Conservation (phyloP, 1,140 invertebrate species). For the Geopemphigus sp. region DNA sequence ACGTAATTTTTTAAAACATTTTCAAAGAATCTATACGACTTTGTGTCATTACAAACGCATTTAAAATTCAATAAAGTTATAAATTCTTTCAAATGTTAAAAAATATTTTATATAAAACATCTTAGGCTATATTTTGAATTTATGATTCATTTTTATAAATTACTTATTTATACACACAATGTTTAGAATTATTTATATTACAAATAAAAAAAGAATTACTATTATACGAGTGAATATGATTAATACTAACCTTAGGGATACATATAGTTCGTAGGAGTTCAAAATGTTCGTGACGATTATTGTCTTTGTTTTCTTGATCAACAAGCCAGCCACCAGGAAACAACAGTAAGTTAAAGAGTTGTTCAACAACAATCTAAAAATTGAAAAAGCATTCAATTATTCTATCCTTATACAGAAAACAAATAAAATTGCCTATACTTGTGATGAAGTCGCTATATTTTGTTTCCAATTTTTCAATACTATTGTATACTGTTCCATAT, state of each 20-base stretch:
- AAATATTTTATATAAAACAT: no score
- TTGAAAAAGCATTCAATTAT: not conserved
- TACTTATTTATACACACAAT: not conserved
- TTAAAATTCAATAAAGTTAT: no score
- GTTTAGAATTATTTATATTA: not conserved
- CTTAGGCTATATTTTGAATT: no score
- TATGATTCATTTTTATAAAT: no score
- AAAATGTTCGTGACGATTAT: conserved; percentile 63
- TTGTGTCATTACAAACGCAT: no score
- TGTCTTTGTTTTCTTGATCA: conserved; percentile 61
- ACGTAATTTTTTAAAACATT: no score
- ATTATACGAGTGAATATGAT: not conserved
- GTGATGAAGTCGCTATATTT: conserved; percentile 64
- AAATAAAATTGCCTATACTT: conserved; percentile 56
- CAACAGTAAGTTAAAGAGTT: conserved; percentile 87
- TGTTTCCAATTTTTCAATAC: conserved; percentile 77
- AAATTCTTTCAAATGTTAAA: no score
- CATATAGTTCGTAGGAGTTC: conserved; percentile 73
- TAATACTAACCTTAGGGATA: conserved; percentile 67
- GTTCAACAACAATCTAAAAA: conserved; percentile 68
- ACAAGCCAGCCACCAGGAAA: conserved; percentile 86
- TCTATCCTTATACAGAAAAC: not conserved
- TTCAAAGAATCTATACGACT: no score
- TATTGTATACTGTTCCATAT: conserved; percentile 70
- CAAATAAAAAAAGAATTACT: not conserved